Base-by-base conservation (phyloP, 2,797 vertebrate genomes). In the Sylvilagus floridanus region DNA sequence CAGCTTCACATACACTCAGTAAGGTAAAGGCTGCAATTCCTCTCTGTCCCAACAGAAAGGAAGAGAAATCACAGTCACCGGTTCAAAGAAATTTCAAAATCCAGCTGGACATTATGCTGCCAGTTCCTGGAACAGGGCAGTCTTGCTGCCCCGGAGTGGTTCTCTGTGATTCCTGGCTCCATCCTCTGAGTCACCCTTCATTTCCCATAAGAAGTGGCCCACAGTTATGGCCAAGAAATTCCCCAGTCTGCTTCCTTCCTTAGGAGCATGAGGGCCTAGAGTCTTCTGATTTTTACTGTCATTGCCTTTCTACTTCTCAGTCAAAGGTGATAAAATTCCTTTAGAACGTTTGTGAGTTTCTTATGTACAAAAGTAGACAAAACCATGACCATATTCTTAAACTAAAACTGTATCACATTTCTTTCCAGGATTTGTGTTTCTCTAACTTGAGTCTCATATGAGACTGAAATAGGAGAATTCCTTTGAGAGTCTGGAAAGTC, bases 361-460 rank as follows among this genome's bases (percentile, higher is more conserved):
- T 83, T 37, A 84, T 52, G 30, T 62, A 69, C 84, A 69, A 86
- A 62, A 89, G 83, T 52, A 88, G 85, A 75, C 35, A 32, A 50
- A 88, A 83, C 35, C 47, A 73, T 7, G 42, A 11, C 42, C 13
- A 69, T 2, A 69, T 5, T 62, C 35, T 75, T 50, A 63, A 63
- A 63, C n/a, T 62, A 76, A 92, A 88, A 21, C 35, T 24, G 28
- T n/a, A 37, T 7, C 37, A n/a, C 24, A 30, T 68, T 26, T 63
- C 68, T 93, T 37, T 32, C 60, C 30, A 11, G 82, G 26, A 63
- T 21, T n/a, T 30, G 26, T 28, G 3, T 93, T 84, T 76, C 19
- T 62, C 68, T 88, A 77, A 35, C 17, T 76, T 69, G 78, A 83
- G 52, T 52, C 54, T 24, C 26, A 71, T 11, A 32, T 84, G 7